These are phyloP conservation scores for Cheirogaleus major DNA, from an alignment of 2,797 vertebrate species.

Conservation along the genomic window DNA sequence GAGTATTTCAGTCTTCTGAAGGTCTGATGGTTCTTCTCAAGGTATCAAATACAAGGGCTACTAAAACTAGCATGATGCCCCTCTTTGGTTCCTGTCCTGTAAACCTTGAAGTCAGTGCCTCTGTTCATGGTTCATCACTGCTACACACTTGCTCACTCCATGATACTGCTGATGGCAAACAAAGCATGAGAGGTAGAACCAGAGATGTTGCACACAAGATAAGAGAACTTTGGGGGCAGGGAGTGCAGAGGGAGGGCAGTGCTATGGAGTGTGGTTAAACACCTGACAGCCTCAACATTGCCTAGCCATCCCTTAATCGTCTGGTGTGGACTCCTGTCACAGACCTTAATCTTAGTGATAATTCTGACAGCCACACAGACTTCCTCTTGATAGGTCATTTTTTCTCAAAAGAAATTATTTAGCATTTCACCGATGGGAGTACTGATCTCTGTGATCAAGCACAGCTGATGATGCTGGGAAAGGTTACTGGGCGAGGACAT, in stretches of 20 bases:
- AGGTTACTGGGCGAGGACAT: neutral
- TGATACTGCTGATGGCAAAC: conserved; percentile 22
- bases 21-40: neutral
- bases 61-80: neutral
- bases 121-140: conserved; percentile 18
- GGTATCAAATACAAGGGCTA: neutral
- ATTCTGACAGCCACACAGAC: neutral
- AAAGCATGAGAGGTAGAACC: neutral
- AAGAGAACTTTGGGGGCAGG: neutral
- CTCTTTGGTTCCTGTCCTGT: conserved; percentile 24
- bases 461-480: neutral
- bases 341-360: neutral
- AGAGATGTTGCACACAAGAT: neutral
- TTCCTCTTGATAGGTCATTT: neutral
- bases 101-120: neutral
- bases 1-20: conserved; percentile 37
- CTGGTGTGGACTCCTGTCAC: neutral
- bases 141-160: neutral
- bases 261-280: neutral
- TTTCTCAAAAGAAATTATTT: neutral
- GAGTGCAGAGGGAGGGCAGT: neutral
- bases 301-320: too few relatives aligned
- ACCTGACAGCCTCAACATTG: conserved; percentile 40
- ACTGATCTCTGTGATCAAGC: neutral
- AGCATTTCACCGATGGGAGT: neutral